These are phyloP conservation scores for Drosophila ochracea DNA, from an alignment of 2,888 invertebrate species.

Conservation along the genomic window DNA sequence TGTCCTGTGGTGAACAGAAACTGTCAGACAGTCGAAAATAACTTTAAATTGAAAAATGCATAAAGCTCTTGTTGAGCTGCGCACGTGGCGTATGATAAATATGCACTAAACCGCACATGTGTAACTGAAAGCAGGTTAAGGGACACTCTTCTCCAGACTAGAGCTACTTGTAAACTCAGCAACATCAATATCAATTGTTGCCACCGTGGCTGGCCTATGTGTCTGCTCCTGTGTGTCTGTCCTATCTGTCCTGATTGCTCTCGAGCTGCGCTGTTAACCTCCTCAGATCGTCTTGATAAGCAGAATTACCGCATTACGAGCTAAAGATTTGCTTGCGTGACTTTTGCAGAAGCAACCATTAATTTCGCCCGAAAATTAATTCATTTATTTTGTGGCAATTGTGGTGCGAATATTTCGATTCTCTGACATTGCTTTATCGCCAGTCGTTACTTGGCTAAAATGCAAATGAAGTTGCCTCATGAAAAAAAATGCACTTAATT, in stretches of 20 bases:
- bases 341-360: slow-evolving; percentile 57
- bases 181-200: slow-evolving; percentile 76
- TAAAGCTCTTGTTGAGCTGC: slow-evolving; percentile 22
- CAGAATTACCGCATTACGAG: slow-evolving; percentile 50
- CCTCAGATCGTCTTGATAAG: slow-evolving; percentile 43
- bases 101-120: slow-evolving; percentile 6
- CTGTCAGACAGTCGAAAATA: slow-evolving; percentile 23
- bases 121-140: neutral
- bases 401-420: slow-evolving; percentile 36
- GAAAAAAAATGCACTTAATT: slow-evolving; percentile 19
- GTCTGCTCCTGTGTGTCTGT: slow-evolving; percentile 2
- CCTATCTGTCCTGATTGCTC: slow-evolving; percentile 15
- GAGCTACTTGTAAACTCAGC: slow-evolving; percentile 36
- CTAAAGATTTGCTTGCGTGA: slow-evolving; percentile 49
- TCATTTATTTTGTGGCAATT: slow-evolving; percentile 66
- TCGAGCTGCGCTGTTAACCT: slow-evolving; percentile 8
- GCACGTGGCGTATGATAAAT: slow-evolving; percentile 68
- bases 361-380: slow-evolving; percentile 65
- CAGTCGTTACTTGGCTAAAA: slow-evolving; percentile 21
- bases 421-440: slow-evolving; percentile 44
- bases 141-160: slow-evolving; percentile 15
- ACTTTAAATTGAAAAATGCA: slow-evolving; percentile 29
- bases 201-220: slow-evolving; percentile 1
- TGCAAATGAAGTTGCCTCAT: slow-evolving; percentile 36
- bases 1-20: slow-evolving; percentile 45